Conservation (phyloP, 2,113 vertebrate genomes). For the Athene cunicularia region DNA sequence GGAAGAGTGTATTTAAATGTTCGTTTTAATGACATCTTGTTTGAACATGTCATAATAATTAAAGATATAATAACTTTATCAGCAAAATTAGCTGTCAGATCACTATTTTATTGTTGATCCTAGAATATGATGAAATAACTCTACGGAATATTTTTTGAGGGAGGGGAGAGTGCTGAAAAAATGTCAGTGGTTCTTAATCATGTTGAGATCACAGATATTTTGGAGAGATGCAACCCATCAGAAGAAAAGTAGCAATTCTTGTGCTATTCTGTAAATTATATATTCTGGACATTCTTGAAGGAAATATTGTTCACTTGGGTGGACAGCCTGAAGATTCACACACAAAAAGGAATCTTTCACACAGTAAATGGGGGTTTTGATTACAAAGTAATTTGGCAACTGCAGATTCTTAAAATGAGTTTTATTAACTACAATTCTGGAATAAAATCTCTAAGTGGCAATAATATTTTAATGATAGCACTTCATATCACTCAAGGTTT, state of each 20-base stretch:
- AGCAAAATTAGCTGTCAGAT: constrained; percentile 42
- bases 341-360: neutral
- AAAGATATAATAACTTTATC: constrained; percentile 38
- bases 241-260: neutral
- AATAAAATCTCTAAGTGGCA: neutral
- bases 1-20: constrained; percentile 51
- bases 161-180: neutral
- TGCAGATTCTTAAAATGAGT: neutral
- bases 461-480: neutral
- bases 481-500: neutral
- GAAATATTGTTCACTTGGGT: neutral
- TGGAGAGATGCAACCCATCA: neutral
- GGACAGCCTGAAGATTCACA: neutral
- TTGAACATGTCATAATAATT: constrained; percentile 40
- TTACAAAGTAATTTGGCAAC: neutral
- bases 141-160: neutral
- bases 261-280: neutral
- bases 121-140: neutral
- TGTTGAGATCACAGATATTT: neutral
- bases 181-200: neutral
- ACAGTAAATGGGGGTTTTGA: neutral
- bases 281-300: neutral
- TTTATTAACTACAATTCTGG: neutral
- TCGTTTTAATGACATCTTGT: constrained; percentile 50
- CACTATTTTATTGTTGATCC: neutral